Base-by-base conservation (phyloP, 2,797 vertebrate species). In the Hemibagrus guttatus region DNA sequence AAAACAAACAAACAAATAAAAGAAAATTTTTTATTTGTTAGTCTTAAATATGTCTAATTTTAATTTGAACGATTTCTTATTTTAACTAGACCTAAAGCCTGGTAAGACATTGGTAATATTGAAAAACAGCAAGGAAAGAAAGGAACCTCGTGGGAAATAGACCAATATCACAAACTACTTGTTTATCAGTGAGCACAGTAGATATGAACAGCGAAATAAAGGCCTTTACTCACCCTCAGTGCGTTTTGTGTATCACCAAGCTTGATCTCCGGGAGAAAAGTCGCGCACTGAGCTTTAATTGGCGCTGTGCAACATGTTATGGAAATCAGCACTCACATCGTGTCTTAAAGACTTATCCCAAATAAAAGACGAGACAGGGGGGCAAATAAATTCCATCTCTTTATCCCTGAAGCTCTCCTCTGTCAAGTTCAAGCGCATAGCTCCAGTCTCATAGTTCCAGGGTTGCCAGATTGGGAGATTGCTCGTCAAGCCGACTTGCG, bases 401-500 rank as follows among this genome's bases (percentile, higher is more conserved):
- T 91, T 95, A 95, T 94, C 92, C 93, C 95, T 91, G 93, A 93
- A 92, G 86, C 89, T 92, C 92, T 85, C 9, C 83, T 91, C 93
- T 93, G 95, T 95, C 95, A 96, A 96, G 96, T 96, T 96, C 95
- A 96, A 95, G 93, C 93, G 85, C 94, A 92, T 89, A 85, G 86
- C 91, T 89, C 84, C 82, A 87, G 84, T 83, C 81, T 84, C 86
- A 52, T 14, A 31, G 42, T 66, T 5, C 17, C 8, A 0, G 7
- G 28, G 84, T 76, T 85, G 84, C 84, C 84, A 75, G 39, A 84
- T 84, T 35, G 35, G 35, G n/a, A 76, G 16, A 23, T 0, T 49
- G 46, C 46, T 7, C 46, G 23, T 26, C 11, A 14, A 61, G 5
- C 19, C 3, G 26, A 28, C 42, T 61, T 80, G 28, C 17, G 28